Evolutionary conservation across 2,888 invertebrate species (phyloP).

Genomic region (Zaprionus bogoriensis): DNA sequence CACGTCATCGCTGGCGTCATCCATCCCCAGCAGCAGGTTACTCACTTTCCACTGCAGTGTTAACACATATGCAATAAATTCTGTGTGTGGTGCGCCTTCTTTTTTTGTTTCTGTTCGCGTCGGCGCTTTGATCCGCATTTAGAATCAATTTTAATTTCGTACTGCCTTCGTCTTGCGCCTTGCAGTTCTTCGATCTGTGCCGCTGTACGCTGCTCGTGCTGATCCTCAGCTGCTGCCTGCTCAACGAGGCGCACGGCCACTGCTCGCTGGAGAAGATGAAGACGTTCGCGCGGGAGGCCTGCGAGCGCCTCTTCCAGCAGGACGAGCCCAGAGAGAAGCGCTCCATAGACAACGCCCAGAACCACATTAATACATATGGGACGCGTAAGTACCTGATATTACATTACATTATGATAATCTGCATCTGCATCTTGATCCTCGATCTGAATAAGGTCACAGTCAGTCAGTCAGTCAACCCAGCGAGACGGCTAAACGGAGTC

Average conservation of each 20-base stretch:
- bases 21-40: too few species aligned
- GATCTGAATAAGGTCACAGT: constrained; percentile 76
- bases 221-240: constrained; percentile 37
- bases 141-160: constrained; percentile 20
- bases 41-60: constrained; percentile 21
- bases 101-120: too few species aligned
- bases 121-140: constrained; percentile 11
- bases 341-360: constrained; percentile 60
- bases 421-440: too few species aligned
- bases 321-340: constrained; percentile 76
- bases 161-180: background rate
- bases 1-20: constrained; percentile 56
- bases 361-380: constrained; percentile 56
- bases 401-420: too few species aligned
- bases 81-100: too few species aligned
- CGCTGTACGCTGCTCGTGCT: constrained; percentile 45
- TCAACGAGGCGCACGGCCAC: constrained; percentile 47
- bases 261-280: constrained; percentile 81
- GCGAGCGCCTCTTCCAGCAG: constrained; percentile 76
- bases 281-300: constrained; percentile 78
- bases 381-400: constrained; percentile 78
- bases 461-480: constrained; percentile 77
- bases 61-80: constrained; percentile 55
- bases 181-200: constrained; percentile 61
- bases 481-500: constrained; percentile 40